phyloP scores from a whole-genome alignment of 2,888 invertebrate species.

The Baccha elongata region DNA sequence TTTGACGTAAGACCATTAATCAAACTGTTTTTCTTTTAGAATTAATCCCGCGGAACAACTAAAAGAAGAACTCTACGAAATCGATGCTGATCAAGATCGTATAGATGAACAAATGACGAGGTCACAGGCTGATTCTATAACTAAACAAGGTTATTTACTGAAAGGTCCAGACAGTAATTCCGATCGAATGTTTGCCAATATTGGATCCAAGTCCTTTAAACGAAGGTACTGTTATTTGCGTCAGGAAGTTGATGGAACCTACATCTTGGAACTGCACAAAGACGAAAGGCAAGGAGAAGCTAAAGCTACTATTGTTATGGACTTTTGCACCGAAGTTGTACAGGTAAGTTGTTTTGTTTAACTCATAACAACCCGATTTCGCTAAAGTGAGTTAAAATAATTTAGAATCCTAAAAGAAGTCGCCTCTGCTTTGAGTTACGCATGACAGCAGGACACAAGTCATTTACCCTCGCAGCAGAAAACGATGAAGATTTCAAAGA shows the following conservation, averaged over 20 bases:
- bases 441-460: slow-evolving; percentile 93
- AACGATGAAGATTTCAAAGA: slow-evolving; percentile 91
- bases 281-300: slow-evolving; percentile 96
- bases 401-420: slow-evolving; percentile 91
- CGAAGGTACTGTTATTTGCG: slow-evolving; percentile 93
- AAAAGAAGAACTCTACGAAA: slow-evolving; percentile 94
- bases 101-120: slow-evolving; percentile 87
- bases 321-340: slow-evolving; percentile 95
- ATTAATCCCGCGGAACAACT: slow-evolving; percentile 84
- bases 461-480: slow-evolving; percentile 93
- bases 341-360: slow-evolving; percentile 85
- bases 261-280: slow-evolving; percentile 95
- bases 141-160: slow-evolving; percentile 94
- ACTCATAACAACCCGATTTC: no score
- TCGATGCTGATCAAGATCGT: slow-evolving; percentile 93
- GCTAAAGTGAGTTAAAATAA: no score
- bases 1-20: background rate
- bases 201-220: slow-evolving; percentile 96
- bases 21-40: slow-evolving; percentile 74
- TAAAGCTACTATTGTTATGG: slow-evolving; percentile 96
- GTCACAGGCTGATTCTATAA: slow-evolving; percentile 89
- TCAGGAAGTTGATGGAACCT: slow-evolving; percentile 95
- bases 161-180: slow-evolving; percentile 96
- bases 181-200: slow-evolving; percentile 94
- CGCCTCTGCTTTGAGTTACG: slow-evolving; percentile 93